Conservation (phyloP, 64 coral and sea anemone species). For the Pachyseris speciosa region DNA sequence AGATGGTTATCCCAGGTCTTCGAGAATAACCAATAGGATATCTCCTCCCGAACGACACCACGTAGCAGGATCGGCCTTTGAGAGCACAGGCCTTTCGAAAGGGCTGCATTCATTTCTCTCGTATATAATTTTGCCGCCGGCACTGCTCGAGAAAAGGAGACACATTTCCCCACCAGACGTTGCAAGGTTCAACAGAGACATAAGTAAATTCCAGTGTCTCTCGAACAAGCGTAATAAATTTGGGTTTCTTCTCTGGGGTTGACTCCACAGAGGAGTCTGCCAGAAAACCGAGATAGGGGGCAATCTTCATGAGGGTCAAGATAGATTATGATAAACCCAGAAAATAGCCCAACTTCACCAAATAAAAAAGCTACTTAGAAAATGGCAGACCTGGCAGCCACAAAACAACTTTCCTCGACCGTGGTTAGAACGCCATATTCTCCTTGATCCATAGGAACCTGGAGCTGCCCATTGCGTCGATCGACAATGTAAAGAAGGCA, state of each 20-base stretch:
- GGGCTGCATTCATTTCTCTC: slow-evolving; percentile 67
- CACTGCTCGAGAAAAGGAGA: slow-evolving; percentile 56
- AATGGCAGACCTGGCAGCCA: slow-evolving; percentile 45
- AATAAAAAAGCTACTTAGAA: slow-evolving; percentile 28
- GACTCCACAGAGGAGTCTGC: too few relatives aligned
- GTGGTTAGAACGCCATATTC: too few relatives aligned
- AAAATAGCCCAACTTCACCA: slow-evolving; percentile 63
- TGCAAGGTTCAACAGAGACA: slow-evolving; percentile 45
- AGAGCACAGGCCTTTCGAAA: slow-evolving; percentile 20
- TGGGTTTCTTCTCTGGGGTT: too few relatives aligned
- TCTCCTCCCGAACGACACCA: background rate
- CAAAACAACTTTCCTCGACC: background rate
- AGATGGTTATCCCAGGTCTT: slow-evolving; percentile 37
- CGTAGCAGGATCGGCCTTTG: background rate
- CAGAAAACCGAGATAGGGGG: slow-evolving; percentile 55
- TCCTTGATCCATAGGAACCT: too few relatives aligned
- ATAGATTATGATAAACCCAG: slow-evolving; percentile 54
- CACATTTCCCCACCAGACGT: slow-evolving; percentile 65
- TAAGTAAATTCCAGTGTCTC: background rate
- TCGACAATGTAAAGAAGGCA: too few relatives aligned
- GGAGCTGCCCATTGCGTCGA: too few relatives aligned
- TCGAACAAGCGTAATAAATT: slow-evolving; percentile 24
- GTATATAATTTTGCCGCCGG: slow-evolving; percentile 28
- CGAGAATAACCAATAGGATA: slow-evolving; percentile 55
- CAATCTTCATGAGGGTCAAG: slow-evolving; percentile 28